A percentile compares a stretch with the other conserved stretches of the same genome.
phyloP scores from a whole-genome alignment of 1,140 invertebrate species.

The Sycobia sp. region DNA sequence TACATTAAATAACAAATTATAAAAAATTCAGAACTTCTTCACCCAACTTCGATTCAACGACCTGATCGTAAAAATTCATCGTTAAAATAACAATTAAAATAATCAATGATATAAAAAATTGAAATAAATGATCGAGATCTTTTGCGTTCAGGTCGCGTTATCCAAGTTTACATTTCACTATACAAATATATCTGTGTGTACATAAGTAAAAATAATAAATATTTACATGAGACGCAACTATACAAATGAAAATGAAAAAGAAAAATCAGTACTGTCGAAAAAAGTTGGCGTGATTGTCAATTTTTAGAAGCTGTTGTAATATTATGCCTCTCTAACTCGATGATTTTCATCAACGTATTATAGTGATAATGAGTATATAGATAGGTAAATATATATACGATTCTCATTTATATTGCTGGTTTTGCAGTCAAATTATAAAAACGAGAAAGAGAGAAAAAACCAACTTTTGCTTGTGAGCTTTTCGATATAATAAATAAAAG shows the following conservation, averaged over 20 bases:
- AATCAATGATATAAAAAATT: slow-evolving; percentile 21
- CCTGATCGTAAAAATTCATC: slow-evolving; percentile 21
- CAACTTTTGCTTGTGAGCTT: slow-evolving; percentile 38
- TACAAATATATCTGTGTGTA: slow-evolving; percentile 36
- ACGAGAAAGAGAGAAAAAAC: slow-evolving; percentile 30
- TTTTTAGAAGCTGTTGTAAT: slow-evolving; percentile 40
- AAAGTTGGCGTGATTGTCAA: slow-evolving; percentile 54
- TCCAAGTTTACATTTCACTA: slow-evolving; percentile 40
- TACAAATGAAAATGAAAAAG: slow-evolving; percentile 42
- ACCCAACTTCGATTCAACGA: slow-evolving; percentile 32
- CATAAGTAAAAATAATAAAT: slow-evolving; percentile 58
- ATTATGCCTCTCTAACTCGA: slow-evolving; percentile 32
- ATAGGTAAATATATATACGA: too few species aligned
- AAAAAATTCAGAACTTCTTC: slow-evolving; percentile 50
- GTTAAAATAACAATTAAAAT: neutral
- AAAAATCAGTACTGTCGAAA: slow-evolving; percentile 51
- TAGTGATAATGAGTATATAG: too few species aligned
- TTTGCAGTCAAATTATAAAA: slow-evolving; percentile 30
- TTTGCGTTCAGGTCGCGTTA: slow-evolving; percentile 31
- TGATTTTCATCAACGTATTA: too few species aligned
- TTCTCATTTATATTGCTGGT: too few species aligned
- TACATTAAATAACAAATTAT: slow-evolving; percentile 64
- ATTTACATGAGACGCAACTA: slow-evolving; percentile 52
- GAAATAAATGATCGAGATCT: slow-evolving; percentile 1
- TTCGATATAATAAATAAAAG: slow-evolving; percentile 32